A percentile compares a stretch with the other conserved stretches of the same genome.
These are phyloP conservation scores for Trichoplusia ni DNA, from an alignment of 1,140 invertebrate genomes.

Conservation along the genomic window DNA sequence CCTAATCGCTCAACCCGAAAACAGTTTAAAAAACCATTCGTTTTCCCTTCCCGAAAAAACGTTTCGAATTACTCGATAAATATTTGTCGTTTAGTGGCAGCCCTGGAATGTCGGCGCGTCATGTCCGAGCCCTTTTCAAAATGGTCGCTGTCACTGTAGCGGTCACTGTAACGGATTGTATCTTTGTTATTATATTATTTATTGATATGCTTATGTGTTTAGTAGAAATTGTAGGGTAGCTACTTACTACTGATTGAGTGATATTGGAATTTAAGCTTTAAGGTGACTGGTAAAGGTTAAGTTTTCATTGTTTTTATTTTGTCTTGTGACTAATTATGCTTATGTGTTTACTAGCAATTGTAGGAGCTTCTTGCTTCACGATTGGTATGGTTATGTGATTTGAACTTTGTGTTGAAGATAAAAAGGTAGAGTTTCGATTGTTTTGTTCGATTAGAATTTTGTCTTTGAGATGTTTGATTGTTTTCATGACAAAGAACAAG, in stretches of 20 bases:
- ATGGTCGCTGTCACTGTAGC: conserved; percentile 53
- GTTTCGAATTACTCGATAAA: conserved; percentile 45
- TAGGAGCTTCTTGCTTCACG: no score
- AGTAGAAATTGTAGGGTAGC: background rate
- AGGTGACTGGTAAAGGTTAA: no score
- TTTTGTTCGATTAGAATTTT: no score
- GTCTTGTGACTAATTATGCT: no score
- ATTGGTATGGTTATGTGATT: no score
- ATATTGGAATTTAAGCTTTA: background rate
- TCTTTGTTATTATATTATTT: conserved; percentile 31
- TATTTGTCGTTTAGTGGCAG: conserved; percentile 50
- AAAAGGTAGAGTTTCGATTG: no score
- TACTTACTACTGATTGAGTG: conserved; percentile 2
- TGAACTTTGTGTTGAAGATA: no score
- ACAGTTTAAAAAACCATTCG: conserved; percentile 55
- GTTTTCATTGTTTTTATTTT: no score
- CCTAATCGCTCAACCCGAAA: conserved; percentile 7
- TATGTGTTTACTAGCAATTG: no score
- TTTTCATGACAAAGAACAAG: no score
- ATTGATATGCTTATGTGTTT: conserved; percentile 19
- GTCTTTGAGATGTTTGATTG: no score
- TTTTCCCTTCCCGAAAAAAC: conserved; percentile 46
- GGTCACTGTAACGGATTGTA: conserved; percentile 49
- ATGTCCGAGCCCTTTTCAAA: conserved; percentile 72
- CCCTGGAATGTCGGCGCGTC: conserved; percentile 56